phyloP scores from a whole-genome alignment of 2,113 vertebrate species.

The Lontra canadensis region DNA sequence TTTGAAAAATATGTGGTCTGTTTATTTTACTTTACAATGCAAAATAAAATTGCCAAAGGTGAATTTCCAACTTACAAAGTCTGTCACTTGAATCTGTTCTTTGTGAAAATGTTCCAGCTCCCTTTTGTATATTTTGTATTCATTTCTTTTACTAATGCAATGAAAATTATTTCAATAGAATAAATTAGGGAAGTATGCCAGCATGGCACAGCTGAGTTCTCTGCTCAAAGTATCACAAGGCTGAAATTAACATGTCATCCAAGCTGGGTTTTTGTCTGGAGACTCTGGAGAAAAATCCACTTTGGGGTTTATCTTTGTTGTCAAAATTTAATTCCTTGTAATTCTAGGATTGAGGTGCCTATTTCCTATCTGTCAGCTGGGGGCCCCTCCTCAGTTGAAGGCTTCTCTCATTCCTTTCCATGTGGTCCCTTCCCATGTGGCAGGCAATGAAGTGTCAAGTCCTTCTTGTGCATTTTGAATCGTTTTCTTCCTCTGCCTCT shows the following conservation, averaged over 20 bases:
- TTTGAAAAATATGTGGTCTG: background rate
- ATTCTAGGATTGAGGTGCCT: background rate
- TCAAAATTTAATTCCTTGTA: background rate
- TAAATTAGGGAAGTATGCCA: background rate
- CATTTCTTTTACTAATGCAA: background rate
- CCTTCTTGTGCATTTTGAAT: background rate
- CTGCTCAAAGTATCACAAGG: background rate
- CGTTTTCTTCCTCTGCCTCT: background rate
- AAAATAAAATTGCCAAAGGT: conserved; percentile 52
- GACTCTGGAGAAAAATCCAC: background rate
- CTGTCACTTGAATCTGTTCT: background rate
- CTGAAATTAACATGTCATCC: background rate
- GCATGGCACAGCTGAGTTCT: background rate
- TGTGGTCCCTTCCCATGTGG: background rate
- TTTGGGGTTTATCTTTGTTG: background rate
- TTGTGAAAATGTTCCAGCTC: background rate
- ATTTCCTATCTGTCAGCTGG: background rate
- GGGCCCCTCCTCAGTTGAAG: background rate
- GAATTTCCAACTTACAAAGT: background rate
- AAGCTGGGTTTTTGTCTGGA: background rate
- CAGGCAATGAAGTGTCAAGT: background rate
- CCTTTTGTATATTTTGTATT: background rate
- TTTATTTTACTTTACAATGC: conserved; percentile 57
- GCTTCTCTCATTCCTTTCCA: background rate
- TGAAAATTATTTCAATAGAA: background rate